phyloP scores from a whole-genome alignment of 1,140 invertebrate genomes.

The Dryas iulia region DNA sequence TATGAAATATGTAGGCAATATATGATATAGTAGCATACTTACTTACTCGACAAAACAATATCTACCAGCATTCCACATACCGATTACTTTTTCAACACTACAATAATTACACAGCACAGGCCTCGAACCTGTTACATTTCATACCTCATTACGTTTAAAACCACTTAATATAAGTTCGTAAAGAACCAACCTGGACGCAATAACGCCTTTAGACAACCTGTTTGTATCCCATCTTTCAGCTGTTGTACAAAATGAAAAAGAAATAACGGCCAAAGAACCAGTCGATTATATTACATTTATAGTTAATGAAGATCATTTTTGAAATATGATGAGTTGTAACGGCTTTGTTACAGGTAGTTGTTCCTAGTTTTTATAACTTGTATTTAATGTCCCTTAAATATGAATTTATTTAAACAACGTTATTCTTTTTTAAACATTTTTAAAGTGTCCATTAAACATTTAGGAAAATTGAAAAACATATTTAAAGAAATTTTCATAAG shows the following conservation, averaged over 20 bases:
- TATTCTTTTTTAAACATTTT: too few species aligned
- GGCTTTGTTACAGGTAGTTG: background rate
- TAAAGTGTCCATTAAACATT: too few species aligned
- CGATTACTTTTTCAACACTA: too few species aligned
- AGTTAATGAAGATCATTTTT: background rate
- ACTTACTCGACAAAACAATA: too few species aligned
- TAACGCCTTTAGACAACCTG: background rate
- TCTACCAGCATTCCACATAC: too few species aligned
- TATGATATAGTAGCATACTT: too few species aligned
- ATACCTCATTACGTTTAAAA: background rate
- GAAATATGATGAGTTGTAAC: slow-evolving; percentile 1
- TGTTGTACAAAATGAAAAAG: slow-evolving; percentile 4
- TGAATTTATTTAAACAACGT: too few species aligned
- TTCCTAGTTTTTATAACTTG: background rate
- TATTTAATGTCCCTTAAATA: background rate
- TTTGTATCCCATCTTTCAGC: slow-evolving; percentile 11
- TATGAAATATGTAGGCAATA: too few species aligned
- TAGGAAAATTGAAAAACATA: too few species aligned
- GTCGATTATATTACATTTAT: slow-evolving; percentile 5
- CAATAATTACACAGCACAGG: too few species aligned
- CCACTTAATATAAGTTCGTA: background rate
- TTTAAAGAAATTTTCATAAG: too few species aligned
- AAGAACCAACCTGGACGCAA: background rate
- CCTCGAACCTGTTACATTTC: background rate
- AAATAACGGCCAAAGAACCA: slow-evolving; percentile 8